Base-by-base conservation (phyloP, 37 sponge, comb jelly and placozoan species). In the Axinella damicornis region DNA sequence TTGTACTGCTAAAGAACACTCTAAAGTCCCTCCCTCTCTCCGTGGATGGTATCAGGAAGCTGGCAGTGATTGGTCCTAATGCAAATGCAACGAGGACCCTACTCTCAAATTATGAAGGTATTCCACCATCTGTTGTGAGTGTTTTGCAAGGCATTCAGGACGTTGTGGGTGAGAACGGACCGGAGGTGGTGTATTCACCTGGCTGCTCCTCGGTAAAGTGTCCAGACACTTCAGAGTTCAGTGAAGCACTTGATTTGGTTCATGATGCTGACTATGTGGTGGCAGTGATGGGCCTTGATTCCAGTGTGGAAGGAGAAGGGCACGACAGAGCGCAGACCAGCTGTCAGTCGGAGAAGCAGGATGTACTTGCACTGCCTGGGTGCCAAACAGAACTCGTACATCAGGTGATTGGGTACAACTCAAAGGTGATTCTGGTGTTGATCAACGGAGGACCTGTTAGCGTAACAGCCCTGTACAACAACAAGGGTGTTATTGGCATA, bases 401-500 rank as follows among this genome's bases (percentile, higher is more conserved):
- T 17, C 31, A 39, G 6, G 64, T 92, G 1, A 15, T 55, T 28
- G 13, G 36, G 17, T 4, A 58, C 33, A 82, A 77, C 57, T 36
- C 73, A 12, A 22, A 36, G 16, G 84, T 83, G 21, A 70, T 92
- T 11, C 65, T 87, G 18, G 92, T 92, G 1, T 46, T 92, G 31
- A 35, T 92, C 39, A 92, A 92, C 66, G 92, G 92, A 2, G 92
- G 92, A 18, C 92, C 92, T 21, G 31, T 92, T 5, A 87, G 84
- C 52, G 46, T 83, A 24, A 52, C 71, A 14, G 17, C 40, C 21
- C 30, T 87, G 20, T 65, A 35, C 40, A n/a, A 21, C 22, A 77
- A 71, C 62, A 19, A n/a, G 68, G 78, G 71, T 35, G 73, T 87
- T 6, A 28, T 69, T 12, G 88, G 82, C 22, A 69, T 87, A 21